These are phyloP conservation scores for Schizotus pectinicornis DNA, from an alignment of 2,888 invertebrate genomes.

Conservation along the genomic window DNA sequence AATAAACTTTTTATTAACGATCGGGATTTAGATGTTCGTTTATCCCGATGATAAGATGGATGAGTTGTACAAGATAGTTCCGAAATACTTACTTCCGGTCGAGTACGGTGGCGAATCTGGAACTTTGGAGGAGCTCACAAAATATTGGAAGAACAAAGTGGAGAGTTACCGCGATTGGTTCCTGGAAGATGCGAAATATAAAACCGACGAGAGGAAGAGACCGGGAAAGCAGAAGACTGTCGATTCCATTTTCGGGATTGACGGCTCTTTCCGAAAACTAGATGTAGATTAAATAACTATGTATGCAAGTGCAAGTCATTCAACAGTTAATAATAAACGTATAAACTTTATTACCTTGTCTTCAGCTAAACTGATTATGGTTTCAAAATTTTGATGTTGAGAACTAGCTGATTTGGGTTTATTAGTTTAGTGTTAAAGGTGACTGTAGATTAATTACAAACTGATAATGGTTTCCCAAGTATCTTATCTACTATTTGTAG, in stretches of 20 bases:
- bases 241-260: slow-evolving; percentile 62
- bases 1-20: background rate
- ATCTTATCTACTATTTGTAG: too few species aligned
- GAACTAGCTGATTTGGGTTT: too few species aligned
- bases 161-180: slow-evolving; percentile 62
- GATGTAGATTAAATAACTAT: slow-evolving; percentile 56
- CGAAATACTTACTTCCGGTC: slow-evolving; percentile 64
- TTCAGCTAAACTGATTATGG: too few species aligned
- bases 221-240: slow-evolving; percentile 62
- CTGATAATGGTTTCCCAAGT: too few species aligned
- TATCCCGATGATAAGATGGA: slow-evolving; percentile 61
- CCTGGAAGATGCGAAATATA: slow-evolving; percentile 59
- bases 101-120: slow-evolving; percentile 73
- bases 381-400: too few species aligned
- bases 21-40: slow-evolving; percentile 60
- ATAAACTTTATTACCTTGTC: too few species aligned
- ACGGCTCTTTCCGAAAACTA: slow-evolving; percentile 63
- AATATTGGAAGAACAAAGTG: slow-evolving; percentile 62
- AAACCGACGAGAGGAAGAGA: slow-evolving; percentile 62
- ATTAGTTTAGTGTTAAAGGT: background rate
- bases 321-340: too few species aligned
- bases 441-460: background rate
- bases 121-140: slow-evolving; percentile 61
- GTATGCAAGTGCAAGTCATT: too few species aligned
- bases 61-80: slow-evolving; percentile 64